Conservation (phyloP, 2,113 vertebrate species). For the human (Homo sapiens) region DNA sequence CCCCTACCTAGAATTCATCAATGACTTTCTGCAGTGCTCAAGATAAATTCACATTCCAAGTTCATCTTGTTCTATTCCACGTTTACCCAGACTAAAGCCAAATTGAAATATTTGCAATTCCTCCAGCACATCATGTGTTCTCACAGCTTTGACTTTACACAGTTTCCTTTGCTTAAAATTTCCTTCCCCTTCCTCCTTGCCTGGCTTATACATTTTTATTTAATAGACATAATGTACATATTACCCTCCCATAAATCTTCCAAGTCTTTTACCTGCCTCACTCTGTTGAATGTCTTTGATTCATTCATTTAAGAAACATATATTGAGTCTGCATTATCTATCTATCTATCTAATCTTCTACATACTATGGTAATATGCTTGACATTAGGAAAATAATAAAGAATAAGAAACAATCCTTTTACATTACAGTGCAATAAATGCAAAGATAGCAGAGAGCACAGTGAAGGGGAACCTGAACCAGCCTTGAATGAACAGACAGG, state of each 20-base stretch:
- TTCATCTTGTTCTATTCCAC: not conserved
- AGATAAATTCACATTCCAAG: slow-evolving; percentile 59
- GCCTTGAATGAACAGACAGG: not conserved
- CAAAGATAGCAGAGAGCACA: not conserved
- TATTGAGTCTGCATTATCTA: not conserved
- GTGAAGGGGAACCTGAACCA: not conserved
- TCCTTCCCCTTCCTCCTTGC: not conserved
- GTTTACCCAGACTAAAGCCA: not conserved
- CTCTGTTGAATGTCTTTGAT: not conserved
- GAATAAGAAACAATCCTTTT: not conserved
- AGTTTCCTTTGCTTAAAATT: not conserved
- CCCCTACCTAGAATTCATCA: slow-evolving; percentile 19
- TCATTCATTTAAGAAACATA: not conserved
- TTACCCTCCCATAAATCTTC: not conserved
- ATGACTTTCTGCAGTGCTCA: not conserved
- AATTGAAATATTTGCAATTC: not conserved
- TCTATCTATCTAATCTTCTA: not conserved
- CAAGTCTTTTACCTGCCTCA: not conserved
- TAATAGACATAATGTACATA: not conserved
- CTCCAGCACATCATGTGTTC: not conserved
- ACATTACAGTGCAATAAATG: not conserved
- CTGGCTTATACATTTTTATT: not conserved
- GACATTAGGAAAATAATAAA: not conserved
- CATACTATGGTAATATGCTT: not conserved
- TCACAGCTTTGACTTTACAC: not conserved